These are phyloP conservation scores for Lithophane ornitopus DNA, from an alignment of 2,888 invertebrate species.

Conservation along the genomic window DNA sequence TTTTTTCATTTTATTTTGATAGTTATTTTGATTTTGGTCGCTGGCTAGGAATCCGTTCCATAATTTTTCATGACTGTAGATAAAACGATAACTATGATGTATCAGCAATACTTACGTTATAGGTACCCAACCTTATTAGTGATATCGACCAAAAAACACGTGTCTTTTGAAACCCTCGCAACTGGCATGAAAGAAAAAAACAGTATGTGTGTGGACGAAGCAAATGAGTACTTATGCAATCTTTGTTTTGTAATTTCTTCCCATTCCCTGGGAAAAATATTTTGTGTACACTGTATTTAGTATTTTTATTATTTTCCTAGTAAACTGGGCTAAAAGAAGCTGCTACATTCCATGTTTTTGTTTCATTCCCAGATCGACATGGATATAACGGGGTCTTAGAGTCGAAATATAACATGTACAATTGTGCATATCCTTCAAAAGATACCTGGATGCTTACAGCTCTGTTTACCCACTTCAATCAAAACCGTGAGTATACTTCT, in stretches of 20 bases:
- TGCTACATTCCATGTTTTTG: constrained; percentile 65
- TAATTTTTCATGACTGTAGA: neutral
- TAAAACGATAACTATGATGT: neutral
- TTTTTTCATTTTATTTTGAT: too few relatives aligned
- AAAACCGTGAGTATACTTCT: constrained; percentile 67
- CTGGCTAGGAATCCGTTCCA: neutral
- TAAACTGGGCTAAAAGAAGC: constrained; percentile 44
- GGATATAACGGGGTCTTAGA: constrained; percentile 68
- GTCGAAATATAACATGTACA: constrained; percentile 69
- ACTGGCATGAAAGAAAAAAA: neutral
- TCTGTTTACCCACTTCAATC: constrained; percentile 70
- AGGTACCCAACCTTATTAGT: neutral
- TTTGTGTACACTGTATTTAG: constrained; percentile 7
- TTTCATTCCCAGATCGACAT: constrained; percentile 68
- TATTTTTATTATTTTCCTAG: constrained; percentile 4
- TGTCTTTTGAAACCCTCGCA: neutral
- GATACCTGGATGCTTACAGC: constrained; percentile 70
- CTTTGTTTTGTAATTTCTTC: constrained; percentile 20
- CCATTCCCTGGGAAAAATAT: constrained; percentile 37
- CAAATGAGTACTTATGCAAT: neutral
- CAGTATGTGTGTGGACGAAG: neutral
- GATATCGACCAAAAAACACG: neutral
- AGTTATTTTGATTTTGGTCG: neutral
- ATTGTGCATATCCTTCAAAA: constrained; percentile 69
- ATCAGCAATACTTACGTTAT: neutral